Evolutionary conservation across 2,797 vertebrate species (phyloP), one percentile per base, ranked within the genome.

Genomic region (Bradypodion ventrale): DNA sequence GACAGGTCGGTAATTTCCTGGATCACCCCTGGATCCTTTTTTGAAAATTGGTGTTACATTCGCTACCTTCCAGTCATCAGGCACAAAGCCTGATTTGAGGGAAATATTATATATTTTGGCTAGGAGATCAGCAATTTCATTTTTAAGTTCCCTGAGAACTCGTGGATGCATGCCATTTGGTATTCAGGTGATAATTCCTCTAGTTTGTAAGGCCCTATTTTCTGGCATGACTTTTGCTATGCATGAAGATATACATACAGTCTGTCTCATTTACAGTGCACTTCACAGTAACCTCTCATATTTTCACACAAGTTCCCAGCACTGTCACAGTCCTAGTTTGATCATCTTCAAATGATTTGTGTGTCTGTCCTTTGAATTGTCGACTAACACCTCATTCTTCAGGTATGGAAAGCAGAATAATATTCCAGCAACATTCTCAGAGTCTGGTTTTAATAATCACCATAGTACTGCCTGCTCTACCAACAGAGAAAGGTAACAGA

Each of bases 331-430:
- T 60, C 52, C 42, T 65, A 49, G 63, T 82, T 76, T 70, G 77
- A 65, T 70, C 69, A 16, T 42, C 32, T 82, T 77, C 21, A 62
- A 42, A 77, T 77, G 12, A 69, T 85, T 76, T 82, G 56, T 81
- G n/a, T 63, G 19, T 32, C 21, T 77, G 37, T 75, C 74, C 78
- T 85, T 85, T 85, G 84, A 77, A 75, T 79, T 85, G 65, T 60
- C 56, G 52, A n/a, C 74, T 52, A 56, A n/a, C 46, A 49, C 35
- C 56, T 77, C 59, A 82, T 85, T 69, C 66, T 70, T 85, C 74
- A 85, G 62, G 12, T 32, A 76, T 32, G 56, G 75, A 77, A 82
- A 70, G 7, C 23, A 49, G 74, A 63, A 63, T 52, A 66, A 23
- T 25, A 27, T 19, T 29, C 63, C 72, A 85, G 63, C 35, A 59